Base-by-base conservation (phyloP, 2,797 vertebrate species). In the Poecilia velifera region DNA sequence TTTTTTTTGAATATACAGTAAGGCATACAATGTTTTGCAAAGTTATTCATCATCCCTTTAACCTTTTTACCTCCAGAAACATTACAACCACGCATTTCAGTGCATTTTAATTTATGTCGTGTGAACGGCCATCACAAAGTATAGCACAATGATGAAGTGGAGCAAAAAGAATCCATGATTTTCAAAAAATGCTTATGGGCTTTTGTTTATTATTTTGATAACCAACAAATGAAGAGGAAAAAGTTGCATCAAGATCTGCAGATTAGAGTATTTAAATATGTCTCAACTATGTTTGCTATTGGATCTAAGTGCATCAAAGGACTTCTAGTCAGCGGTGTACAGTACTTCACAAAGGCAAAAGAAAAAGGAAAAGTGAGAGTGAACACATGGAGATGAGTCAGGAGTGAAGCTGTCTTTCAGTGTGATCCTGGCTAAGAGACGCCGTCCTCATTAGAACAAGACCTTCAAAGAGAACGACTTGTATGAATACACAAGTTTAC, bases 381-480 rank as follows among this genome's bases (percentile, higher is more conserved):
- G 6, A 64, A 22, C 62, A 39, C 36, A 39, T 66, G 18, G 34
- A 66, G 16, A 36, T 36, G 34, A 66, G 31, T 20, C 16, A 39
- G 9, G 43, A 59, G 55, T 53, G 20, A 20, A 53, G 6, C 10
- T 28, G 9, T 28, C n/a, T 8, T 28, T 57, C 55, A 28, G 31
- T 20, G 34, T 20, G 9, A 31, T 20, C 7, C 62, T 36, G 34
- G 16, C 31, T 9, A n/a, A 39, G 34, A 64, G 62, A 39, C 20
- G 16, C 18, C 34, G 31, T 75, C 75, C 25, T 51, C 64, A 57
- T 89, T 53, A 77, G 47, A 82, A 53, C 47, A 76, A 74, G 14
- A 76, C 28, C 59, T 81, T 73, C 68, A 6, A 34, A 36, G 39
- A 66, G 6, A 22, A 22, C 9, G 9, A 66, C 18, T 39, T 10